Base-by-base conservation (phyloP, 1,140 invertebrate genomes). In the Papilio xuthus region DNA sequence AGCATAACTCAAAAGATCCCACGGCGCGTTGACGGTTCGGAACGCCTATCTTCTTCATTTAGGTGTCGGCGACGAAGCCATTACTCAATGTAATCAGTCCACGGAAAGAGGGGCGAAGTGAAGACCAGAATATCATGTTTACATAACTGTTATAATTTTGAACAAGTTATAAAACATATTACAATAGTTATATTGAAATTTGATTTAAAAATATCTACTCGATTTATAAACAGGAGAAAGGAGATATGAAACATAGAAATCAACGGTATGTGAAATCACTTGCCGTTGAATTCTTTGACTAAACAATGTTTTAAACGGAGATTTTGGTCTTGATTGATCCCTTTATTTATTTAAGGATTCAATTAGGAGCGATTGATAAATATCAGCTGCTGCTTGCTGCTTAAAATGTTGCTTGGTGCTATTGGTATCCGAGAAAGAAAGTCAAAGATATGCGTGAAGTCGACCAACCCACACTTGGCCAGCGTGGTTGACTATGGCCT, bases 21-120 rank as follows among this genome's bases (percentile, higher is more conserved):
- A 73, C 42, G 71, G 41, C 41, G 42, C 10, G 42, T 47, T 73
- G 42, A 67, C 60, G 71, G 37, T 42, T 73, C 42, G 71, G 10
- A 67, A 67, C 60, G 60, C 60, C 60, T 67, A 67, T 67, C 60
- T 28, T 26, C 60, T 28, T 67, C 60, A 67, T 67, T 67, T 67
- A 67, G 60, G 60, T 67, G 60, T 32, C 60, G 60, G 26, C 60
- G 60, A 67, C 56, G 56, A 12, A 67, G 60, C 60, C 60, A 67
- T 67, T 28, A 67, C 60, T 67, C 60, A 67, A 67, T 67, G 60
- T 67, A 67, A 67, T 67, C 60, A 67, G 60, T 67, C 12, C 60
- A 28, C 12, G 15, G 12, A 28, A 67, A 67, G 23, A 13, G 12
- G 60, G 60, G 15, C 60, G 60, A 28, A 67, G 20, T 60, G 56